phyloP scores from a whole-genome alignment of 2,888 invertebrate genomes.

The Rhamnusium bicolor region DNA sequence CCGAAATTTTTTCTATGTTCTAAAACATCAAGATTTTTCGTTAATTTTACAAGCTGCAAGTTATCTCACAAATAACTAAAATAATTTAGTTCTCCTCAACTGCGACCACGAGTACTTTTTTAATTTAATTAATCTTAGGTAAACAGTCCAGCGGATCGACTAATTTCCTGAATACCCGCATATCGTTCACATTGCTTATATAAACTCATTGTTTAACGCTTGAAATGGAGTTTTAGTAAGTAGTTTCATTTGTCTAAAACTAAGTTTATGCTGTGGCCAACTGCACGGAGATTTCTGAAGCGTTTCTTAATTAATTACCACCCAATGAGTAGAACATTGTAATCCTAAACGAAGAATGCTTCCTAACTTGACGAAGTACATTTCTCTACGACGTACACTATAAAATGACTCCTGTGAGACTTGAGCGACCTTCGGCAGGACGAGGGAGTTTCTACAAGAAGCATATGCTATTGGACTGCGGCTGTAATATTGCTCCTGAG shows the following conservation, averaged over 20 bases:
- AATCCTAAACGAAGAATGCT: conserved; percentile 19
- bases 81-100: too few species aligned
- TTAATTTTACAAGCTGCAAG: too few species aligned
- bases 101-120: too few species aligned
- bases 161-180: conserved; percentile 1
- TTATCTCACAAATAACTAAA: too few species aligned
- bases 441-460: conserved; percentile 19
- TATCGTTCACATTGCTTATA: conserved; percentile 17
- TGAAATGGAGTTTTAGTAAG: conserved; percentile 37
- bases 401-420: conserved; percentile 23
- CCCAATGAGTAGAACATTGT: conserved; percentile 16
- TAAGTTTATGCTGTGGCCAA: conserved; percentile 40
- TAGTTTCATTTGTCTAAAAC: conserved; percentile 46
- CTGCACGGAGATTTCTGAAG: conserved; percentile 39
- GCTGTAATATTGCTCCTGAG: conserved; percentile 13
- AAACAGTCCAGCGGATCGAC: conserved; percentile 5
- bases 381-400: conserved; percentile 12
- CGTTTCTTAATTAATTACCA: conserved; percentile 44
- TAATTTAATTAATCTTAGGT: too few species aligned
- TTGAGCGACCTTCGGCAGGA: conserved; percentile 5
- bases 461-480: neutral
- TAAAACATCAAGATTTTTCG: too few species aligned
- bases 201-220: conserved; percentile 35
- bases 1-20: too few species aligned
- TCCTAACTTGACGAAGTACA: conserved; percentile 22